A percentile compares a stretch with the other conserved stretches of the same genome.
Evolutionary conservation across 2,888 invertebrate genomes (phyloP).

Genomic region (Philhelius pedissequus): DNA sequence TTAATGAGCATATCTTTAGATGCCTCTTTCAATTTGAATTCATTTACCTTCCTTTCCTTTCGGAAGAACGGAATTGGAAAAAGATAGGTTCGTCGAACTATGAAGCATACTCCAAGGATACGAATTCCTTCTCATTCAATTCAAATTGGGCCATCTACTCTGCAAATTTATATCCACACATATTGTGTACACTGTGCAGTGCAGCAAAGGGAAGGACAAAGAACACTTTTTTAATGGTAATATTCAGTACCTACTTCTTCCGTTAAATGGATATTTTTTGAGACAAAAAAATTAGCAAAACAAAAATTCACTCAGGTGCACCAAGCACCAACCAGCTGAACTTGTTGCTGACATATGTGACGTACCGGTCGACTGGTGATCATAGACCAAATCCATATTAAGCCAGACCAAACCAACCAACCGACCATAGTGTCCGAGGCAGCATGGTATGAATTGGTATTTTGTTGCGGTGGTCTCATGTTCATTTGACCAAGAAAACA

Average conservation of each 20-base stretch:
- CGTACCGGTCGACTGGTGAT: constrained; percentile 68
- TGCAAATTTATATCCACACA: not conserved
- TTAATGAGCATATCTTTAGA: constrained; percentile 48
- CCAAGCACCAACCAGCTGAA: too few relatives aligned
- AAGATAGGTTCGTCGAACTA: constrained; percentile 61
- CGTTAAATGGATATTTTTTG: constrained; percentile 33
- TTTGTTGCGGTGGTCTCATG: not conserved
- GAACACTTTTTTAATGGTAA: not conserved
- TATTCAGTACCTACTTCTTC: constrained; percentile 22
- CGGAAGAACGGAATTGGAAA: not conserved
- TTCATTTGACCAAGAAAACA: constrained; percentile 63
- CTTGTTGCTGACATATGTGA: constrained; percentile 68
- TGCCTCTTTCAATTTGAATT: constrained; percentile 18
- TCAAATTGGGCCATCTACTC: constrained; percentile 34
- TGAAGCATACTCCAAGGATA: constrained; percentile 50
- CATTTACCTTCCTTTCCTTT: not conserved
- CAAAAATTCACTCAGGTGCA: constrained; percentile 44
- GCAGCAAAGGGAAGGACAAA: not conserved
- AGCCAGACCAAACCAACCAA: constrained; percentile 10
- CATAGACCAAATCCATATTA: constrained; percentile 65
- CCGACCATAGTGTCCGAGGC: constrained; percentile 2
- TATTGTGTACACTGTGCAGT: not conserved
- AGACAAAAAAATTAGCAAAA: not conserved
- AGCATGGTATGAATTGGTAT: not conserved
- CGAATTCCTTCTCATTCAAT: constrained; percentile 10